phyloP scores from a whole-genome alignment of 2,888 invertebrate genomes.

The Noctua janthe region DNA sequence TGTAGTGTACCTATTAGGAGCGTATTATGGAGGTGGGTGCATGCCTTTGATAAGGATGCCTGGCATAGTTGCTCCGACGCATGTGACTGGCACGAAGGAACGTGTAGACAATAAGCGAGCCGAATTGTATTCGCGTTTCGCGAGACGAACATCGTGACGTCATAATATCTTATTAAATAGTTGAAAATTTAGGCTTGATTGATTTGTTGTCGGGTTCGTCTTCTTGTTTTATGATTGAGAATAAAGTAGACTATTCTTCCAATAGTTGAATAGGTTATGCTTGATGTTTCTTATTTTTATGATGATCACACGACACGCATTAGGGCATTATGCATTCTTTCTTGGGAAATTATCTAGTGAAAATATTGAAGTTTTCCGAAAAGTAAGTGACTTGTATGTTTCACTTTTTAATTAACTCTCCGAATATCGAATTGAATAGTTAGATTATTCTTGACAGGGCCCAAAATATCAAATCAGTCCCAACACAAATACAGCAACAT shows the following conservation, averaged over 20 bases:
- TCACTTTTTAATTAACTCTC: too few species aligned
- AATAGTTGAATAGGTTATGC: not conserved
- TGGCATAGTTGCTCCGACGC: conserved; percentile 82
- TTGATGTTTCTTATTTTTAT: not conserved
- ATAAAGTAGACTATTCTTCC: not conserved
- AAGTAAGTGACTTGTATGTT: not conserved
- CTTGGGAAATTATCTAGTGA: not conserved
- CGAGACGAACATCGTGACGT: conserved; percentile 36
- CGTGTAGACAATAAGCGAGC: conserved; percentile 56
- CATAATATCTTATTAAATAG: conserved; percentile 35
- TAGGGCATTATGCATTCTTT: not conserved
- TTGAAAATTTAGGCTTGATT: not conserved
- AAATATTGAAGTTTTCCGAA: not conserved
- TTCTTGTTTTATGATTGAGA: not conserved
- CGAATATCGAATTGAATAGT: not conserved
- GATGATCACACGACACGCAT: not conserved
- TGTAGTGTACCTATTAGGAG: conserved; percentile 78
- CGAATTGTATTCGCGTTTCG: conserved; percentile 60
- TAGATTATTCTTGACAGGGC: not conserved
- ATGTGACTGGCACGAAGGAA: conserved; percentile 72
- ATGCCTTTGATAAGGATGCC: conserved; percentile 88
- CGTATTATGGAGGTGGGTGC: conserved; percentile 82
- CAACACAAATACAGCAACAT: not conserved
- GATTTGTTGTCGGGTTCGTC: not conserved
- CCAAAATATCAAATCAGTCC: not conserved